Percentiles rank a stretch among this genome's conserved stretches.
These are phyloP conservation scores for Carapus acus DNA, from an alignment of 2,797 vertebrate species.

Conservation along the genomic window DNA sequence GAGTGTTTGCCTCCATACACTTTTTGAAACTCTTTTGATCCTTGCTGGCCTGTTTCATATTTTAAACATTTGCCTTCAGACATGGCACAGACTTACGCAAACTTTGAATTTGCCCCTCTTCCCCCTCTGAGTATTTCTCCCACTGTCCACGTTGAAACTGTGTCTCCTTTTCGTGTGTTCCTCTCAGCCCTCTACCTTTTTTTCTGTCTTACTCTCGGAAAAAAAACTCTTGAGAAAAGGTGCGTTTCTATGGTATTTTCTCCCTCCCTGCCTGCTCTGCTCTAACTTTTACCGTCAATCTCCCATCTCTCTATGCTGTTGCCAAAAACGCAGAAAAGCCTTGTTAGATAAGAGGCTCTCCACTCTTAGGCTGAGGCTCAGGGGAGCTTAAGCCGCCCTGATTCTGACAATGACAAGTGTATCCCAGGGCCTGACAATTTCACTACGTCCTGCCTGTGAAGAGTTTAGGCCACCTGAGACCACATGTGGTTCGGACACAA, in stretches of 20 bases:
- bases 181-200: slow-evolving; percentile 44
- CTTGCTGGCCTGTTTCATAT: slow-evolving; percentile 5
- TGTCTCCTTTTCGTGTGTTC: slow-evolving; percentile 43
- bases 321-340: slow-evolving; percentile 33
- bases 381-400: slow-evolving; percentile 56
- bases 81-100: slow-evolving; percentile 22
- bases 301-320: slow-evolving; percentile 16
- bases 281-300: slow-evolving; percentile 52
- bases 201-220: slow-evolving; percentile 63
- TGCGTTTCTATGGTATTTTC: slow-evolving; percentile 51
- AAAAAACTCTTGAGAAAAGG: slow-evolving; percentile 66
- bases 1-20: no score
- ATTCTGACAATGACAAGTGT: slow-evolving; percentile 63
- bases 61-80: slow-evolving; percentile 15
- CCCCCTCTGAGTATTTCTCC: slow-evolving; percentile 37
- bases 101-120: slow-evolving; percentile 40
- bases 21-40: slow-evolving; percentile 12
- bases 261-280: slow-evolving; percentile 29
- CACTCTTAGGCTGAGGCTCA: slow-evolving; percentile 53
- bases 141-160: slow-evolving; percentile 51
- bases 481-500: slow-evolving; percentile 53
- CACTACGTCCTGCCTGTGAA: slow-evolving; percentile 53
- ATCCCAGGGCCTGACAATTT: slow-evolving; percentile 59
- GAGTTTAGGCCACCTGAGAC: slow-evolving; percentile 51
- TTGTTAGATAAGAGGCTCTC: slow-evolving; percentile 53